Conservation (phyloP, 2,888 invertebrate genomes). For the Lepidochrysops patricia region DNA sequence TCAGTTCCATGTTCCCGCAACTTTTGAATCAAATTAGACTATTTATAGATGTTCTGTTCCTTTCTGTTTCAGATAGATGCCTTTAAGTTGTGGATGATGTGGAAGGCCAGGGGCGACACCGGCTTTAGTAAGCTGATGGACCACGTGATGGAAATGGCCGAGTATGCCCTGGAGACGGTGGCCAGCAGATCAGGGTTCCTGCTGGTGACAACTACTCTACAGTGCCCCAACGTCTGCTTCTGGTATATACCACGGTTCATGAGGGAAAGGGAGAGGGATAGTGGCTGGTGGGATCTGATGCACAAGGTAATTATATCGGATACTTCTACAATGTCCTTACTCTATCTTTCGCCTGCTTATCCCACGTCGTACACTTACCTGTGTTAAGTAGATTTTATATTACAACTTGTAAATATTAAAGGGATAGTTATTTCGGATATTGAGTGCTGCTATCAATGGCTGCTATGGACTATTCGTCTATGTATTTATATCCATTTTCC, state of each 20-base stretch:
- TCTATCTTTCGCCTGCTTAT: too few species aligned
- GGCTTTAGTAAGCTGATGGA: conserved; percentile 78
- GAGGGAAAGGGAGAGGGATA: conserved; percentile 50
- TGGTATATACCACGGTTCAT: conserved; percentile 85
- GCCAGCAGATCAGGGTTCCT: conserved; percentile 73
- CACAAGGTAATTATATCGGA: conserved; percentile 54
- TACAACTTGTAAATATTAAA: too few species aligned
- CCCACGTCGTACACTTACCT: too few species aligned
- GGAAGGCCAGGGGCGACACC: conserved; percentile 84
- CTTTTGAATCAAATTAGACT: too few species aligned
- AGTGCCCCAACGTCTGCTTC: conserved; percentile 91
- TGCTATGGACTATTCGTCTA: too few species aligned
- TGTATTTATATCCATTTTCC: too few species aligned
- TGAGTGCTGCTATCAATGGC: too few species aligned
- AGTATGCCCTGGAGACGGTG: conserved; percentile 72
- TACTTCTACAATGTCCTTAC: too few species aligned
- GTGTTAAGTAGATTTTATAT: too few species aligned
- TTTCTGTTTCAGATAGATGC: conserved; percentile 80
- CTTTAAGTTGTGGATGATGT: conserved; percentile 94
- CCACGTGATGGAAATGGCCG: conserved; percentile 76
- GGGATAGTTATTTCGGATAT: too few species aligned
- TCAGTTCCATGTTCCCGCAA: too few species aligned
- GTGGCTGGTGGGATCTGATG: conserved; percentile 68
- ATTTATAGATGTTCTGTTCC: too few species aligned
- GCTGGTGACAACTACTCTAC: conserved; percentile 71